Evolutionary conservation across 2,113 vertebrate genomes (phyloP).

Genomic region (Rhipidura dahli): DNA sequence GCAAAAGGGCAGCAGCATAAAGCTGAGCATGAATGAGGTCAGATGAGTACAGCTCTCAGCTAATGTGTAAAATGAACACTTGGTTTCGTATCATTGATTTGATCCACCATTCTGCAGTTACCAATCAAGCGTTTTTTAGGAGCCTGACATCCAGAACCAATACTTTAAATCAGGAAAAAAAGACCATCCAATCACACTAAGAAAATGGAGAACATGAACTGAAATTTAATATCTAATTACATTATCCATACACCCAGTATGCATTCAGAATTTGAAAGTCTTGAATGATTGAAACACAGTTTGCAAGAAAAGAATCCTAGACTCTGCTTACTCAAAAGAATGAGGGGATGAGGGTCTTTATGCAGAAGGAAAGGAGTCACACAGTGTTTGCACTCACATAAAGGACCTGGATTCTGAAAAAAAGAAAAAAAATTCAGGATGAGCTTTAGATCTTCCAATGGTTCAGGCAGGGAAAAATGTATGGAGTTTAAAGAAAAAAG

Average conservation of each 20-base stretch:
- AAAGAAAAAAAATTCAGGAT: neutral
- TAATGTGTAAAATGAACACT: conserved; percentile 14
- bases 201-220: conserved; percentile 16
- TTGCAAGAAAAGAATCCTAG: neutral
- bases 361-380: neutral
- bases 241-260: neutral
- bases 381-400: neutral
- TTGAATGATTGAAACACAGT: neutral
- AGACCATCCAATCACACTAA: conserved; percentile 14
- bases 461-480: neutral
- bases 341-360: neutral
- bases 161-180: conserved; percentile 14
- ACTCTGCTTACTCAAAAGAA: neutral
- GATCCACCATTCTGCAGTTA: neutral
- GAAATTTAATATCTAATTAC: conserved; percentile 3
- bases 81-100: conserved; percentile 12
- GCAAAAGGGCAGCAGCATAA: neutral
- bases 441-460: neutral
- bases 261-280: neutral
- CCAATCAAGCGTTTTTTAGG: neutral
- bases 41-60: neutral
- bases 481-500: neutral
- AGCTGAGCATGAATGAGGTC: neutral
- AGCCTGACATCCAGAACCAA: neutral
- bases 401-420: neutral